phyloP scores from a whole-genome alignment of 2,797 vertebrate genomes.

The Eospalax fontanierii region DNA sequence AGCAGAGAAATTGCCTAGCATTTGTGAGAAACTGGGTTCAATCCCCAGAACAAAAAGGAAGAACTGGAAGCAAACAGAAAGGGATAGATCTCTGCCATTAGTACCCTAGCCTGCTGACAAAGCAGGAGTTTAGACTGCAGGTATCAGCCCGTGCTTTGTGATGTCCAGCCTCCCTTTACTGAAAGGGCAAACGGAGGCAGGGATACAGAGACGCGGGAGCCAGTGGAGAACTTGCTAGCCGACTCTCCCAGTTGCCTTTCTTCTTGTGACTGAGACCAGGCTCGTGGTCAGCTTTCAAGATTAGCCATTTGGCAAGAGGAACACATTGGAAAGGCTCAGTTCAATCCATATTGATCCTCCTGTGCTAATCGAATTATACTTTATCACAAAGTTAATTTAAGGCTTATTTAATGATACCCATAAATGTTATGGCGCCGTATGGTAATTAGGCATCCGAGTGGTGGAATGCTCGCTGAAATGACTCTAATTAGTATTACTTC shows the following conservation, averaged over 20 bases:
- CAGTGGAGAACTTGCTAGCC: background rate
- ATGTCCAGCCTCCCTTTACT: background rate
- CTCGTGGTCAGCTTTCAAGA: background rate
- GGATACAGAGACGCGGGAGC: background rate
- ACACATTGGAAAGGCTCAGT: background rate
- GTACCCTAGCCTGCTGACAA: background rate
- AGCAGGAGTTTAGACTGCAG: background rate
- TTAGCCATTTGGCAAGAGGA: background rate
- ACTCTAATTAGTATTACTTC: slow-evolving; percentile 64
- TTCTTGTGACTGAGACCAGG: background rate
- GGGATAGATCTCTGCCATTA: background rate
- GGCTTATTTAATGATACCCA: background rate
- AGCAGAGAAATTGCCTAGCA: background rate
- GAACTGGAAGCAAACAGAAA: background rate
- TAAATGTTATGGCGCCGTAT: slow-evolving; percentile 4
- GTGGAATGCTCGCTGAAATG: slow-evolving; percentile 23
- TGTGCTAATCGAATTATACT: slow-evolving; percentile 47
- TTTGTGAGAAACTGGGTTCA: background rate
- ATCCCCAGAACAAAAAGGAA: background rate
- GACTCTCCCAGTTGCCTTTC: background rate
- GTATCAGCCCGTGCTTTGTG: background rate
- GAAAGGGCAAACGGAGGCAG: background rate
- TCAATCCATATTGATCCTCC: background rate
- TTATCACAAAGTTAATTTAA: slow-evolving; percentile 66
- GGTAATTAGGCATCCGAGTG: slow-evolving; percentile 28